phyloP scores from a whole-genome alignment of 2,797 vertebrate genomes.

The Megaceryle alcyon region DNA sequence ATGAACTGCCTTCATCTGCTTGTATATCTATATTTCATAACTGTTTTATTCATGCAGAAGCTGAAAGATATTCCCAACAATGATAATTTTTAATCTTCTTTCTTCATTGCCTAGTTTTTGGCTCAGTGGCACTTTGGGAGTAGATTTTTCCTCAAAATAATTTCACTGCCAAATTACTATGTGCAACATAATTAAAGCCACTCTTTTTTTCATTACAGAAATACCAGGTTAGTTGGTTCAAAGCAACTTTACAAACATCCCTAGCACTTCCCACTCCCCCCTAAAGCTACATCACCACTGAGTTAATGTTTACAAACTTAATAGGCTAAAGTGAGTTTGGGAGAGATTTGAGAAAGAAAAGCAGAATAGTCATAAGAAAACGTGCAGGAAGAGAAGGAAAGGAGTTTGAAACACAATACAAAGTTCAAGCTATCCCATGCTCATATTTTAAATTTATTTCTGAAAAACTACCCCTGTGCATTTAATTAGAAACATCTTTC shows the following conservation, averaged over 20 bases:
- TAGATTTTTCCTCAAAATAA: constrained; percentile 7
- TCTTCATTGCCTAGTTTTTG: background rate
- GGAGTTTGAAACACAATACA: background rate
- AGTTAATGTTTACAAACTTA: background rate
- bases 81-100: background rate
- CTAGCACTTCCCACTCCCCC: background rate
- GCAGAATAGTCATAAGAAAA: background rate
- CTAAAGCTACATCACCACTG: background rate
- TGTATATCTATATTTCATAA: constrained; percentile 29
- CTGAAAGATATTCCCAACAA: constrained; percentile 3
- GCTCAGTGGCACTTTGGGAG: background rate
- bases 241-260: background rate
- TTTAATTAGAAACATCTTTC: background rate
- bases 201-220: background rate
- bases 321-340: background rate
- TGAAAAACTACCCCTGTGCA: background rate
- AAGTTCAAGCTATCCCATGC: background rate
- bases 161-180: constrained; percentile 20
- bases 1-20: background rate
- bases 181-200: constrained; percentile 10
- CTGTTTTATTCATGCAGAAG: constrained; percentile 5
- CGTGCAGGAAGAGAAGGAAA: background rate
- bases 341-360: background rate
- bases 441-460: background rate
- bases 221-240: background rate